These are phyloP conservation scores for Isichthys henryi DNA, from an alignment of 2,113 vertebrate genomes.

Conservation along the genomic window DNA sequence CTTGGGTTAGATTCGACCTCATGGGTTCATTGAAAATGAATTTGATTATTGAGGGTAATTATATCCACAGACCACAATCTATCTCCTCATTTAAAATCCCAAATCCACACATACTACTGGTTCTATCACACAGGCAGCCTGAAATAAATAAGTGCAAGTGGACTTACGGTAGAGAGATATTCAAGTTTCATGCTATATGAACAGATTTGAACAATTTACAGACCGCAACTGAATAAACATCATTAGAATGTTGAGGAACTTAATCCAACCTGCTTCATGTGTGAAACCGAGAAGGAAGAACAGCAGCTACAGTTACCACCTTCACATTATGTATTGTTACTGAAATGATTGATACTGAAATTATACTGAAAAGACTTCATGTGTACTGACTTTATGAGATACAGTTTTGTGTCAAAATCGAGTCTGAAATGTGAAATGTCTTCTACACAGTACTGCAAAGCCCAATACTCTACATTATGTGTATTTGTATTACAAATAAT, in stretches of 20 bases:
- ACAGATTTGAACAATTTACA: background rate
- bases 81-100: background rate
- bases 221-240: background rate
- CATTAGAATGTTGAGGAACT: background rate
- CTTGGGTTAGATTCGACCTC: slow-evolving; percentile 3
- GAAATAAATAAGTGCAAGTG: background rate
- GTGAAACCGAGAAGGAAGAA: background rate
- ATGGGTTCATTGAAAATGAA: slow-evolving; percentile 1
- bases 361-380: background rate
- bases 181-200: background rate
- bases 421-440: background rate
- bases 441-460: background rate
- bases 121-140: background rate
- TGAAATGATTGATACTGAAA: background rate
- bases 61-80: background rate
- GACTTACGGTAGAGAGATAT: background rate
- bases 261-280: background rate
- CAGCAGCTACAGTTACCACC: background rate
- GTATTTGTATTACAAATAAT: background rate
- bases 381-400: background rate
- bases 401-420: background rate
- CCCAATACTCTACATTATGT: background rate
- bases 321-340: background rate
- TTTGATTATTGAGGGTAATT: slow-evolving; percentile 4
- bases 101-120: background rate